Evolutionary conservation across 1,140 invertebrate species (phyloP), one percentile per base, ranked within the genome.

Genomic region (Drosophila teissieri): DNA sequence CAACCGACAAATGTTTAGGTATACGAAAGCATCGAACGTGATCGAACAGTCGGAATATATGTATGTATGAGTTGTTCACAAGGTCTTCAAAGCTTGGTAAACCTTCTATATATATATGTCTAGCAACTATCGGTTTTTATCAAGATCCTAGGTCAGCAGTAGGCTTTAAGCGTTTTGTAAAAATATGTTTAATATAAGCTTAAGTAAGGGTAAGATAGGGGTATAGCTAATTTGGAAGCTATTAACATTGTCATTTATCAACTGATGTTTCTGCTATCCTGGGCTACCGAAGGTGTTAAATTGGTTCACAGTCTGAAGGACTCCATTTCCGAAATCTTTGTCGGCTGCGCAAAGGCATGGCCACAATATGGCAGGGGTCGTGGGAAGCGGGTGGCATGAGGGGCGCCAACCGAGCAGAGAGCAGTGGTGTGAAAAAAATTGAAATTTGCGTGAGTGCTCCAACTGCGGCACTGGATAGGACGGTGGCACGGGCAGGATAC

Each of bases 401-500:
- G 82, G 86, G 36, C 54, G 84, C 84, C 80, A 70, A 72, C 68
- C 56, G 36, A 57, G 53, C 65, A 31, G 14, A 78, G 78, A 83
- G 79, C 80, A 91, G 75, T 88, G 84, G 88, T 84, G 88, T 91
- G 89, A 91, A 91, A 91, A 90, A 90, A 91, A 91, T 88, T 88
- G 80, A 86, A 91, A 84, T 91, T 91, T 91, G 88, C 84, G 88
- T 84, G 89, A 90, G 88, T 91, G 86, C 83, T 90, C 72, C 86
- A 78, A 84, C 83, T 88, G 79, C 75, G 78, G 83, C 81, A 70
- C 77, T 80, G 70, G 72, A 44, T 81, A 39, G 37, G 12, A 39
- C 14, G 37, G 37, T 39, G 10, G 31, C 31, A 31, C 31, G 31
- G 31, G 31, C 31, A 10, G 31, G 8, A 8, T 31, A 8, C 7